Evolutionary conservation across 1,140 invertebrate genomes (phyloP), one percentile per base, ranked within the genome.

Genomic region (Drosophila prosaltans): DNA sequence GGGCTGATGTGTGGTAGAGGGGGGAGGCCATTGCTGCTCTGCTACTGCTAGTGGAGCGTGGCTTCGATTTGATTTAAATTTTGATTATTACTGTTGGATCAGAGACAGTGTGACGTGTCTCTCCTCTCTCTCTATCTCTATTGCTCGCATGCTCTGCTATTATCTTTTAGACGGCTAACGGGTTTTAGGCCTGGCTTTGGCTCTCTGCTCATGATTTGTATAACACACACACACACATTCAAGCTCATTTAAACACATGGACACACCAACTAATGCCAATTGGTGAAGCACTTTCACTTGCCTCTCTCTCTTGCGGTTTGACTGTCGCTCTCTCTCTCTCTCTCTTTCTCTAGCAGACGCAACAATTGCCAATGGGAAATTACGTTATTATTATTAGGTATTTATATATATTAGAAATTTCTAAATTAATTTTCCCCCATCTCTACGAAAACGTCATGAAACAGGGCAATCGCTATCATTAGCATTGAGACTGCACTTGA

Each of bases 201-300:
- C 57, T 55, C 58, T 76, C 67, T 57, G 55, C 54, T 39, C 57
- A 85, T 79, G 67, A 86, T 77, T 80, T 80, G 41, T 86, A 77
- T 86, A 80, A 65, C 59, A 55, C 11, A 45, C 66, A 62, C 11
- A 45, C n/a, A 57, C 10, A 45, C n/a, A 62, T 21, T 55, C 48
- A 39, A 41, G 62, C 39, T 68, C 26, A 76, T 39, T 57, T 11
- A 61, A 10, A 45, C 40, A 5, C 11, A 51, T 21, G 45, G 58
- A 48, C 7, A 48, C 45, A 48, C 16, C 16, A 59, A 51, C 45
- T 51, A 51, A 51, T 51, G 45, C 45, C 45, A 51, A 26, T 51
- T 51, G 45, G 45, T 51, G 24, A 26, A 89, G 70, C 84, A 88
- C 84, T 88, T 88, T 88, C 84, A 88, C 84, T 88, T 78, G 84